Base-by-base conservation (phyloP, 2,888 invertebrate genomes). In the Macropis europaea region DNA sequence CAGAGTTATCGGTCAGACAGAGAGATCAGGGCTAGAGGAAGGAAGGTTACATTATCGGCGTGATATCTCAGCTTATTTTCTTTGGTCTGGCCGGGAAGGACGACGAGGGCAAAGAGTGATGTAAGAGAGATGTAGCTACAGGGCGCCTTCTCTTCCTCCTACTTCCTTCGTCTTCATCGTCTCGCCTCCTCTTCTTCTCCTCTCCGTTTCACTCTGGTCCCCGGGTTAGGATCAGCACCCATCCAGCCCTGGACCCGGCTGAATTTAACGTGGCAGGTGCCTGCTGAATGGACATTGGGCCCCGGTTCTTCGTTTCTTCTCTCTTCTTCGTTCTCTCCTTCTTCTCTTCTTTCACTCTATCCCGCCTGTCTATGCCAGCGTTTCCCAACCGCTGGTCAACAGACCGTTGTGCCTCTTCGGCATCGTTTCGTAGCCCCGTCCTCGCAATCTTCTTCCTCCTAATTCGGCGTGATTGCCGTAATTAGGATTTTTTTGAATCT, bases 241-340 rank as follows among this genome's bases (percentile, higher is more conserved):
- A 60, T 57, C 71, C 62, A 63, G 64, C 56, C 32, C 62, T 64
- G 80, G 72, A 28, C 69, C 74, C 66, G 79, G 50, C 63, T 62
- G 78, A 84, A 84, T 83, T 82, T 75, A 82, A 82, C 79, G 73
- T 79, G 82, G 82, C 84, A 83, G 84, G 82, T 83, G 82, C 79
- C 79, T 78, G 77, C 82, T 82, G 79, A 84, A 83, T 82, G 81
- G 73, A 79, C 78, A 75, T 60, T 66, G 64, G 74, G 52, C 63
- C 50, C 60, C 64, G 47, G 59, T 60, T 64, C 63, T 56, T 42
- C 47, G 48, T 40, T 54, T 26, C 43, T 30, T 34, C 34, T 47
- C 54, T 52, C 34, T 62, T 38, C 9, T 11, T 53, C 17, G 19
- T 22, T 43, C 36, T n/a, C 40, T 32, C 30, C 38, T 26, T 34